Evolutionary conservation across 2,888 invertebrate genomes (phyloP), one percentile per base, ranked within the genome.

Genomic region (Ichneumoninae sp.): DNA sequence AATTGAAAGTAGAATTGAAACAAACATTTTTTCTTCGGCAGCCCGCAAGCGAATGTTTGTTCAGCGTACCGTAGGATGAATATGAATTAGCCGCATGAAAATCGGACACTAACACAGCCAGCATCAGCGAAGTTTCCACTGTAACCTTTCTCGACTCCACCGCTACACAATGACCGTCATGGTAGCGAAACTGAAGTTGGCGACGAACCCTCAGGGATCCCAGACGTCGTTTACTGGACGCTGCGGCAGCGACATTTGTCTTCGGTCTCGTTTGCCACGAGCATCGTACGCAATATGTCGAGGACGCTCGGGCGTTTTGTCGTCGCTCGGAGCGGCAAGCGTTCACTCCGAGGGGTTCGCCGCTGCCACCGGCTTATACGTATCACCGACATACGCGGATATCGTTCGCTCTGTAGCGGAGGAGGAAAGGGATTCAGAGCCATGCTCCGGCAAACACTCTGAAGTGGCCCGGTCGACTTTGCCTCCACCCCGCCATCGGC

Each of bases 241-340:
- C 22, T 30, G 63, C 63, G 74, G 33, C 65, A 50, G 22, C 65
- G 65, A 63, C 30, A 75, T 75, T 65, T 89, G 89, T 90, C 88
- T 88, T 82, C 74, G 68, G 73, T 75, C 65, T 83, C 87, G 85
- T 86, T 88, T 80, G 83, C 76, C 76, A 85, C 77, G 74, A 74
- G 83, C 87, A 88, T 89, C 87, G 83, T 85, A 87, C 85, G 89
- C 89, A 86, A 88, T 89, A 86, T 87, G 90, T 90, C 89, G 85
- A 57, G 86, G 81, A 83, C 77, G 66, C 82, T 76, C 83, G 81
- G 85, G 80, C 86, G 85, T 87, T 89, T 88, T 83, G 81, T 66
- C 77, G 47, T 84, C 69, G 40, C 50, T 52, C 57, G 19, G 50
- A 33, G 63, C 19, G 60, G 60, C 60, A 40, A 81, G 22, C 60